Conservation (phyloP, 2,797 vertebrate species). For the Halcyon chelicuti region DNA sequence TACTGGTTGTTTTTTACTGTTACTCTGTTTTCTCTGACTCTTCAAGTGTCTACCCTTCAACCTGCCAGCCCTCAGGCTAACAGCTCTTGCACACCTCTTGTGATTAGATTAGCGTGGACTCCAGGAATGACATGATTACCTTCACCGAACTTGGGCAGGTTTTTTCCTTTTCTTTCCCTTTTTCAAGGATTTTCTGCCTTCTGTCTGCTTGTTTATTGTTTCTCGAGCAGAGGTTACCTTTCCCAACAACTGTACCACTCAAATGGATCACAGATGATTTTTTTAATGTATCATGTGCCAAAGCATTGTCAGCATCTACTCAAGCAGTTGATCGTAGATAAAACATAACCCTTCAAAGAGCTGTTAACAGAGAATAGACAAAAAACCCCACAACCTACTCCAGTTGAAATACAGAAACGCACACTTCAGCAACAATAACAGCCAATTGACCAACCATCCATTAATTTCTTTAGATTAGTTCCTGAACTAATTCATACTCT, state of each 20-base stretch:
- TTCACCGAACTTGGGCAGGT: not conserved
- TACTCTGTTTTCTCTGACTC: not conserved
- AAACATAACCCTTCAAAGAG: not conserved
- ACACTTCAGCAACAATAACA: not conserved
- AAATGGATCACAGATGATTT: fast-evolving
- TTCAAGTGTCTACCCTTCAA: not conserved
- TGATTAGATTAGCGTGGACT: not conserved
- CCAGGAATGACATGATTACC: not conserved
- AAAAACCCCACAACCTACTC: not conserved
- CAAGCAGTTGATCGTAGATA: not conserved
- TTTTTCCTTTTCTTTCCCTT: not conserved
- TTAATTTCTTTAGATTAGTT: not conserved
- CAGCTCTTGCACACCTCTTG: not conserved
- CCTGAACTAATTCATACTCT: not conserved
- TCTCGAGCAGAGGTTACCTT: not conserved
- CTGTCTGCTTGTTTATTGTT: not conserved
- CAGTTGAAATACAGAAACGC: not conserved
- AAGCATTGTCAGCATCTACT: not conserved
- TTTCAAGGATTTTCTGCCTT: not conserved
- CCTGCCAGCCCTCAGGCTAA: not conserved
- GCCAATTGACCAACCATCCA: not conserved
- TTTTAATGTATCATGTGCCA: fast-evolving
- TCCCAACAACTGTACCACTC: not conserved
- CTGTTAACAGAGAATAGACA: not conserved
- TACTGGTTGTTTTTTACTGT: not conserved